These are phyloP conservation scores for Beaufortia kweichowensis DNA, from an alignment of 2,113 vertebrate genomes.

Conservation along the genomic window DNA sequence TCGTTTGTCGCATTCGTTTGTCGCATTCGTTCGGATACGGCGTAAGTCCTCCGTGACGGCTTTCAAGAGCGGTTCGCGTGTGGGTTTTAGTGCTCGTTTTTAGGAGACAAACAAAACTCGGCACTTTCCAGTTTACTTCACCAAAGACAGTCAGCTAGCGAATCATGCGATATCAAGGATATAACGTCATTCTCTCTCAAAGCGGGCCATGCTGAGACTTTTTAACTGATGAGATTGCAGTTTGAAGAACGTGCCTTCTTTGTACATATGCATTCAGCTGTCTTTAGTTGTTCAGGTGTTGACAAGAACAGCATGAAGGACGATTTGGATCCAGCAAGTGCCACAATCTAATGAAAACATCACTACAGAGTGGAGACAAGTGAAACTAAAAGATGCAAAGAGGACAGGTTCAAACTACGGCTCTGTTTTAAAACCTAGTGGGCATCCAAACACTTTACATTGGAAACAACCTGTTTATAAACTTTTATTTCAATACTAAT, in stretches of 20 bases:
- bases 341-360: slow-evolving; percentile 80
- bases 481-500: too few species aligned
- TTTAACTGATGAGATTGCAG: slow-evolving; percentile 87
- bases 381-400: slow-evolving; percentile 62
- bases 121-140: slow-evolving; percentile 96
- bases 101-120: slow-evolving; percentile 85
- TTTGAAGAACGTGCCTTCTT: slow-evolving; percentile 99
- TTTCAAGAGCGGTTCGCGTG: slow-evolving; percentile 70
- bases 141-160: slow-evolving; percentile 94
- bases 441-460: not conserved
- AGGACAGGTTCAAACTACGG: slow-evolving; percentile 80
- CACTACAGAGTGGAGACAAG: slow-evolving; percentile 81
- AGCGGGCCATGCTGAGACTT: slow-evolving; percentile 80
- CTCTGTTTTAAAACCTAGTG: not conserved
- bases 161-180: slow-evolving; percentile 62
- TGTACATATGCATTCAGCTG: slow-evolving; percentile 90
- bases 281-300: slow-evolving; percentile 78
- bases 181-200: slow-evolving; percentile 80
- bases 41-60: slow-evolving; percentile 79
- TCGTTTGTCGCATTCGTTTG: slow-evolving; percentile 71
- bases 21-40: slow-evolving; percentile 72
- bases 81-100: slow-evolving; percentile 73
- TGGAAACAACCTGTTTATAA: not conserved
- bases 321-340: slow-evolving; percentile 91
- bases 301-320: slow-evolving; percentile 89